Percentiles rank a stretch among this genome's conserved stretches.
Conservation (phyloP, 2,888 invertebrate genomes). For the Cephus pygmeus region DNA sequence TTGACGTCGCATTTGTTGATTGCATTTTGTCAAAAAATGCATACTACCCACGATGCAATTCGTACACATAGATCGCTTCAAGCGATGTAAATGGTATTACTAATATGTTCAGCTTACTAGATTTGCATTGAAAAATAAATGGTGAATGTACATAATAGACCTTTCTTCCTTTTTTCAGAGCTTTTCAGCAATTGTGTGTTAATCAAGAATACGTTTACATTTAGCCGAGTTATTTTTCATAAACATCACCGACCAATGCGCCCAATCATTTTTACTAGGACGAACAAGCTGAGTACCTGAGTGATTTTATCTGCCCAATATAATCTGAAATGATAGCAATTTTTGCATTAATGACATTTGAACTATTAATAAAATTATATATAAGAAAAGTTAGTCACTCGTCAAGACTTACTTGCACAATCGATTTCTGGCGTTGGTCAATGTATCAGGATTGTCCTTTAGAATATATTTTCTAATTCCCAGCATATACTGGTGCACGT, state of each 20-base stretch:
- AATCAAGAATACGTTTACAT: neutral
- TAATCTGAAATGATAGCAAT: conserved; percentile 68
- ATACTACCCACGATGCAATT: neutral
- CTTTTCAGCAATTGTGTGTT: conserved; percentile 11
- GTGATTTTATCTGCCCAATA: conserved; percentile 76
- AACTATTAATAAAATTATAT: neutral
- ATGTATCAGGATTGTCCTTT: conserved; percentile 77
- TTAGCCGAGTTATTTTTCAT: neutral
- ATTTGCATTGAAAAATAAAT: conserved; percentile 7
- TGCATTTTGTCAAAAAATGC: neutral
- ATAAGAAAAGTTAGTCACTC: conserved; percentile 7
- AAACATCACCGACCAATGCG: conserved; percentile 49
- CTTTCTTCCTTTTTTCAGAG: neutral
- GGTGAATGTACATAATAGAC: neutral
- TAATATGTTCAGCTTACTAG: conserved; percentile 5
- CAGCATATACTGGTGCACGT: conserved; percentile 83
- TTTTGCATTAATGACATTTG: neutral
- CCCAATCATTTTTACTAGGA: conserved; percentile 67
- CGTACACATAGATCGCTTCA: neutral
- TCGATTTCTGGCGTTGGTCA: conserved; percentile 75
- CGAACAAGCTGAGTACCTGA: conserved; percentile 73
- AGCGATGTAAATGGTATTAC: neutral
- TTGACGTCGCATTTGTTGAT: neutral
- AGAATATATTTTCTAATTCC: conserved; percentile 87
- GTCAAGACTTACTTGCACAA: conserved; percentile 71